Evolutionary conservation across 1,140 invertebrate genomes (phyloP).

Genomic region (Nylanderia fulva): DNA sequence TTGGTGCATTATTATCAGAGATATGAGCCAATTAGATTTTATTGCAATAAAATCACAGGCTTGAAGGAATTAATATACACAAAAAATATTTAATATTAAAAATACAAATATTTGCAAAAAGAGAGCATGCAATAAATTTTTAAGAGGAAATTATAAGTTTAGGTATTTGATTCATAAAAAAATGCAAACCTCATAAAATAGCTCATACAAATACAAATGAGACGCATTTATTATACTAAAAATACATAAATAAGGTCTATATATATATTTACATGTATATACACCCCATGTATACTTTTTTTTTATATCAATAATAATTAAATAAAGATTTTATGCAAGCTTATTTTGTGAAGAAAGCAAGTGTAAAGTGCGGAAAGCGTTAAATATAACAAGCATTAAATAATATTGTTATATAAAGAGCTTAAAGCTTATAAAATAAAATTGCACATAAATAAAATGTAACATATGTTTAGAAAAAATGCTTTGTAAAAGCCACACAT

Average conservation of each 20-base stretch:
- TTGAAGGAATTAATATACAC: background rate
- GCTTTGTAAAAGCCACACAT: constrained; percentile 12
- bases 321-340: constrained; percentile 1
- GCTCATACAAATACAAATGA: background rate
- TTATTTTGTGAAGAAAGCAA: constrained; percentile 13
- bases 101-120: background rate
- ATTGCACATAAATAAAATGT: background rate
- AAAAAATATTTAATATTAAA: constrained; percentile 29
- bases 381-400: constrained; percentile 42
- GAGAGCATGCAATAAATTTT: constrained; percentile 6
- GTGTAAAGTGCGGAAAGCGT: constrained; percentile 15
- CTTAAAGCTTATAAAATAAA: constrained; percentile 19
- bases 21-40: background rate
- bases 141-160: background rate
- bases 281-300: too few species aligned
- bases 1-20: background rate
- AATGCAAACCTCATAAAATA: constrained; percentile 25
- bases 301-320: constrained; percentile 23
- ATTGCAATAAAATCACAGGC: constrained; percentile 20
- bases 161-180: background rate
- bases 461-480: constrained; percentile 14
- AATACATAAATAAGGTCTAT: constrained; percentile 9
- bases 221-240: background rate
- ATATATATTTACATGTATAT: background rate
- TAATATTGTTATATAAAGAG: background rate